Evolutionary conservation across 1,140 invertebrate genomes (phyloP).

Genomic region (Geopemphigus sp.): DNA sequence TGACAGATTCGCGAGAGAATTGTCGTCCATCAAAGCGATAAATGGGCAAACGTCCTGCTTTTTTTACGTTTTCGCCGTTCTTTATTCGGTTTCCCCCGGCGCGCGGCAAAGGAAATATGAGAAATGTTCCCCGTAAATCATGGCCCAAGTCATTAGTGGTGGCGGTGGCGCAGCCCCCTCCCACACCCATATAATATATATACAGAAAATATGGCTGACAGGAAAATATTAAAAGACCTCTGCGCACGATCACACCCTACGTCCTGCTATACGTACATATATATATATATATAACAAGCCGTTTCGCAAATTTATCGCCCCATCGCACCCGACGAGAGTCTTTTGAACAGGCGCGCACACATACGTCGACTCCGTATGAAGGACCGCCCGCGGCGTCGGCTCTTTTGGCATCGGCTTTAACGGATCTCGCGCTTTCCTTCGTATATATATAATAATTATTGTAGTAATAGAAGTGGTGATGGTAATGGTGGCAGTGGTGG

Average conservation of each 20-base stretch:
- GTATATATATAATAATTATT: background rate
- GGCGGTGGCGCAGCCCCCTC: background rate
- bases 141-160: conserved; percentile 33
- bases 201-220: conserved; percentile 27
- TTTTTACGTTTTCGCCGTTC: background rate
- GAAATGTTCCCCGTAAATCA: conserved; percentile 42
- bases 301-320: conserved; percentile 37
- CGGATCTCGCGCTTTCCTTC: background rate
- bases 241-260: background rate
- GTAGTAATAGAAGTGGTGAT: no score
- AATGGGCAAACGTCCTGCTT: conserved; percentile 21
- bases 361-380: background rate
- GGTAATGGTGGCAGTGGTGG: no score
- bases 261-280: background rate
- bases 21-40: conserved; percentile 45
- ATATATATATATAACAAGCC: background rate
- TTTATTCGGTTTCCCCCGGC: background rate
- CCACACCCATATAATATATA: background rate
- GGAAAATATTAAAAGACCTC: conserved; percentile 46
- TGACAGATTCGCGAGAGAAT: conserved; percentile 25
- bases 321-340: background rate
- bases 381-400: background rate
- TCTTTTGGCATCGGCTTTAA: background rate
- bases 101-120: conserved; percentile 16
- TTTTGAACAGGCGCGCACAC: background rate